Percentiles rank a stretch among this genome's conserved stretches.
phyloP scores from a whole-genome alignment of 2,888 invertebrate genomes.

The Oeneis ivallda region DNA sequence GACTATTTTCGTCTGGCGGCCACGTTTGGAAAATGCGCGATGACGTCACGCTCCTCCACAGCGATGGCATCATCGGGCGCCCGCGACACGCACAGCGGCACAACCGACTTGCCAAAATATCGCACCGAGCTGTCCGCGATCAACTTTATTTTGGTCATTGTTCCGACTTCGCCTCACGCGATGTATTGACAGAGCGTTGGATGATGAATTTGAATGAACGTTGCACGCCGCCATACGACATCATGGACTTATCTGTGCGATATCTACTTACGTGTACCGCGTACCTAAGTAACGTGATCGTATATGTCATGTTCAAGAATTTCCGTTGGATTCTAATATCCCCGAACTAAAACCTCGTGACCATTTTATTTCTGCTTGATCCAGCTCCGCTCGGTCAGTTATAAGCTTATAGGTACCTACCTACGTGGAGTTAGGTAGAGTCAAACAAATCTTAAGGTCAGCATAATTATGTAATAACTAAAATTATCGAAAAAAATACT shows the following conservation, averaged over 20 bases:
- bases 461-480: too few species aligned
- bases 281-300: background rate
- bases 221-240: too few species aligned
- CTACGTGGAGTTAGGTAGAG: too few species aligned
- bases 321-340: too few species aligned
- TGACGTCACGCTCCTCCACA: conserved; percentile 78
- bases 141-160: conserved; percentile 77
- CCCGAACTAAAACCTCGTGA: too few species aligned
- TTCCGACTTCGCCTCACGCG: conserved; percentile 50
- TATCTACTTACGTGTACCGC: too few species aligned
- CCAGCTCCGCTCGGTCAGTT: too few species aligned
- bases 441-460: too few species aligned
- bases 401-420: too few species aligned
- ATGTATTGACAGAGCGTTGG: conserved; percentile 40
- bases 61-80: conserved; percentile 79
- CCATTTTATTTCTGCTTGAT: too few species aligned
- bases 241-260: too few species aligned
- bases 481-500: too few species aligned
- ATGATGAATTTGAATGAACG: conserved; percentile 25
- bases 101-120: conserved; percentile 76
- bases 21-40: conserved; percentile 80
- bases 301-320: background rate
- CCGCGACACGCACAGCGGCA: conserved; percentile 69
- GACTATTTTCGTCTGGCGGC: conserved; percentile 81
- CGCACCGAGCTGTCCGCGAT: conserved; percentile 66